A percentile compares a stretch with the other conserved stretches of the same genome.
These are phyloP conservation scores for Maniola hyperantus DNA, from an alignment of 2,888 invertebrate genomes.

Conservation along the genomic window DNA sequence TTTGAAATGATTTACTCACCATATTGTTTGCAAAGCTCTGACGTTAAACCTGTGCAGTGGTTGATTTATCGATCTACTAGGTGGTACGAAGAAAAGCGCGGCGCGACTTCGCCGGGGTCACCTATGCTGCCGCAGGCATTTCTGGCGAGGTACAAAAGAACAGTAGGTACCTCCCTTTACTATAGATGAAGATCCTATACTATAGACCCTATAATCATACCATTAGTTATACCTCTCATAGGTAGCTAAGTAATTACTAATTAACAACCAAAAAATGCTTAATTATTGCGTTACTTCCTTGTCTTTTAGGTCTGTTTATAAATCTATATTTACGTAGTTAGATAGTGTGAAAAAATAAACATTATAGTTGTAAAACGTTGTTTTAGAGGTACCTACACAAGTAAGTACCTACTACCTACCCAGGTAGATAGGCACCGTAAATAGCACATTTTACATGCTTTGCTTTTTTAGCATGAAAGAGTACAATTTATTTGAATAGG, in stretches of 20 bases:
- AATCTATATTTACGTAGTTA: background rate
- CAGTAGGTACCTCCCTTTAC: no score
- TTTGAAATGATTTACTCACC: no score
- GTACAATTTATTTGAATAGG: background rate
- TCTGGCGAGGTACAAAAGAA: no score
- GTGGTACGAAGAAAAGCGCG: no score
- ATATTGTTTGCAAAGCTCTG: no score
- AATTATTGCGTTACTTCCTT: background rate
- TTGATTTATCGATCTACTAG: no score
- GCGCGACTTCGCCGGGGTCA: no score
- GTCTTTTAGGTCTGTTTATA: background rate
- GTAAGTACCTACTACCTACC: background rate
- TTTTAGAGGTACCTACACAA: background rate
- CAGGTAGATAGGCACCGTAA: background rate
- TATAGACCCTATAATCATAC: no score
- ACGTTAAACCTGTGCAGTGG: no score
- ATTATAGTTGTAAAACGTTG: background rate
- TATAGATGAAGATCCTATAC: no score
- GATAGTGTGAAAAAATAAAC: background rate
- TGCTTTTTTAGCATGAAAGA: background rate
- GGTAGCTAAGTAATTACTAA: background rate
- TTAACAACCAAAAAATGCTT: background rate
- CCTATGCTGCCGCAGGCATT: no score
- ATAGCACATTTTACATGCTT: slow-evolving; percentile 13
- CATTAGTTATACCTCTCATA: no score